phyloP scores from a whole-genome alignment of 92 coral and sea anemone species.

The Desmophyllum pertusum region DNA sequence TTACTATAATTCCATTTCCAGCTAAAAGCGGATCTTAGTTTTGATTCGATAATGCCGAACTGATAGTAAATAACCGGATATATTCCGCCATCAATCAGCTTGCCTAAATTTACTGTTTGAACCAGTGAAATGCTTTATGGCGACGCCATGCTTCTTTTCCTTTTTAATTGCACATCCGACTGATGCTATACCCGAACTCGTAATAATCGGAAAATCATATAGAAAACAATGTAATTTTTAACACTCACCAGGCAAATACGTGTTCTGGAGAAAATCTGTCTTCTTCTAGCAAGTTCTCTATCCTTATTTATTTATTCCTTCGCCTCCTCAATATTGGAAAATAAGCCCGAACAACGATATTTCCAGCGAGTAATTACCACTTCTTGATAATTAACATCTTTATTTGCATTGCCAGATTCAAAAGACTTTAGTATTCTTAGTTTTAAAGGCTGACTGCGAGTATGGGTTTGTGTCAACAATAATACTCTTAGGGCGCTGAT shows the following conservation, averaged over 20 bases:
- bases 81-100: not conserved
- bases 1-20: not conserved
- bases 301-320: not conserved
- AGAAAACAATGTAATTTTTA: not conserved
- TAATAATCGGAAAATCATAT: slow-evolving; percentile 2
- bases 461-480: not conserved
- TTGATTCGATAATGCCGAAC: not conserved
- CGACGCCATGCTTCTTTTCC: not conserved
- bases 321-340: not conserved
- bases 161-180: not conserved
- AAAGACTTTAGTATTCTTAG: not conserved
- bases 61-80: not conserved
- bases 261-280: not conserved
- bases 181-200: not conserved
- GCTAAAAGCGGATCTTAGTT: too few relatives aligned
- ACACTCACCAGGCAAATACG: not conserved
- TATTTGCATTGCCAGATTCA: slow-evolving; percentile 10
- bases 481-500: not conserved
- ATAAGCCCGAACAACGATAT: not conserved
- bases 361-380: not conserved
- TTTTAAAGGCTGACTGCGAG: not conserved
- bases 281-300: not conserved
- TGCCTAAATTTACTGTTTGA: not conserved
- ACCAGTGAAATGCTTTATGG: not conserved
- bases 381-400: not conserved